Evolutionary conservation across 2,888 invertebrate genomes (phyloP).

Genomic region (Tipula unca): DNA sequence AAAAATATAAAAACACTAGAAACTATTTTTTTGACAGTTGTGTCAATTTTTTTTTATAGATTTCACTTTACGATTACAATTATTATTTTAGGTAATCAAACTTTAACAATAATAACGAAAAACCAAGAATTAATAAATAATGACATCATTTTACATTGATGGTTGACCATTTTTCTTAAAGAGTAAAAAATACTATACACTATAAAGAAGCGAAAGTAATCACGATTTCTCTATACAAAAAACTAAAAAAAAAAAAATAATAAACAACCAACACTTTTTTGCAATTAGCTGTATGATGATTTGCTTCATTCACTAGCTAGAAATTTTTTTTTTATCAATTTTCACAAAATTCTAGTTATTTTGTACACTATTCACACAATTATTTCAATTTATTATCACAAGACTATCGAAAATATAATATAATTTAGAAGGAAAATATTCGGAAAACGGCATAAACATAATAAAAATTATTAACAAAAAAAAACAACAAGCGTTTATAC

Average conservation of each 20-base stretch:
- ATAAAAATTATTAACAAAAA: neutral
- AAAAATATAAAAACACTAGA: neutral
- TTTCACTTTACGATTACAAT: neutral
- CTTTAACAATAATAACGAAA: neutral
- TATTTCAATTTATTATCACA: neutral
- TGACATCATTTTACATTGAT: neutral
- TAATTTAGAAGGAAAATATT: neutral
- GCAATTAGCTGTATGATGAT: neutral
- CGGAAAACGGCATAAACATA: neutral
- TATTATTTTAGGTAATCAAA: neutral
- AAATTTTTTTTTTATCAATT: neutral
- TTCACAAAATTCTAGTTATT: neutral
- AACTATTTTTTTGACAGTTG: slow-evolving; percentile 2
- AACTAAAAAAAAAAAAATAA: neutral
- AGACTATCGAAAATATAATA: neutral
- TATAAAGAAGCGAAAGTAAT: slow-evolving; percentile 19
- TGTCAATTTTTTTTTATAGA: slow-evolving; percentile 16
- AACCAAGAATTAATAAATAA: neutral
- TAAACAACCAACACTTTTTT: neutral
- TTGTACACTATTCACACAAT: neutral
- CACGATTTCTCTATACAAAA: slow-evolving; percentile 10
- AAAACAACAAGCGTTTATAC: neutral
- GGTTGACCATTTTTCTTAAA: neutral
- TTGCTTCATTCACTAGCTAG: neutral
- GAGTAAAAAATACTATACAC: neutral